phyloP scores from a whole-genome alignment of 2,888 invertebrate genomes.

The Diplolepis rosae region DNA sequence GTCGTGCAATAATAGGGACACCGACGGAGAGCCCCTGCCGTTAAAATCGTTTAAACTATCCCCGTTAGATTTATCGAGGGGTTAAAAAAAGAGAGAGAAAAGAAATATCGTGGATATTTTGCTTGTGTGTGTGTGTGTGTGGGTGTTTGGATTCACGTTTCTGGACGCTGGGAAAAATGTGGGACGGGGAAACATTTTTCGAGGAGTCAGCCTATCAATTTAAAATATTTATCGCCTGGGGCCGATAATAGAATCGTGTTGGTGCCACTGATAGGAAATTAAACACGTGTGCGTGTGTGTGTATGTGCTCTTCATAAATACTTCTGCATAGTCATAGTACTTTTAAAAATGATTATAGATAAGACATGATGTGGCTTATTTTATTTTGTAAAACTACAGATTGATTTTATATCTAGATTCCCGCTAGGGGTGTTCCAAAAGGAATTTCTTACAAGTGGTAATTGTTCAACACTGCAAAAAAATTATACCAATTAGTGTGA shows the following conservation, averaged over 20 bases:
- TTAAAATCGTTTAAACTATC: conserved; percentile 67
- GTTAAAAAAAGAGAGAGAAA: conserved; percentile 28
- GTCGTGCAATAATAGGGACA: conserved; percentile 38
- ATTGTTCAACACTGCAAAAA: no score
- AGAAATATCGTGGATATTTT: conserved; percentile 42
- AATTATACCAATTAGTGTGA: no score
- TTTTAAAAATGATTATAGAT: no score
- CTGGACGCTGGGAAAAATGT: background rate
- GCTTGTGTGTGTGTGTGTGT: conserved; percentile 29
- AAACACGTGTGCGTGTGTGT: background rate
- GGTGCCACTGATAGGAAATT: background rate
- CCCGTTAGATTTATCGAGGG: conserved; percentile 64
- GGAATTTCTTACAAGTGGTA: background rate
- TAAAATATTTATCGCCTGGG: conserved; percentile 71
- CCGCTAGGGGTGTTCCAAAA: no score
- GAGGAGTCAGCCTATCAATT: conserved; percentile 57
- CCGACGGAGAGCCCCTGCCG: conserved; percentile 51
- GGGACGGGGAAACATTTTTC: conserved; percentile 32
- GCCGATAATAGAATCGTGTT: conserved; percentile 69
- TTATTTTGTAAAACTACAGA: no score
- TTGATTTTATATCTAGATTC: no score
- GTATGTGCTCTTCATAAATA: background rate
- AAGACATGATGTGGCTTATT: no score
- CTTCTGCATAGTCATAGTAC: no score
- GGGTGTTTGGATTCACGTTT: conserved; percentile 24